Base-by-base conservation (phyloP, 2,797 vertebrate species). In the Coregonus suidteri region DNA sequence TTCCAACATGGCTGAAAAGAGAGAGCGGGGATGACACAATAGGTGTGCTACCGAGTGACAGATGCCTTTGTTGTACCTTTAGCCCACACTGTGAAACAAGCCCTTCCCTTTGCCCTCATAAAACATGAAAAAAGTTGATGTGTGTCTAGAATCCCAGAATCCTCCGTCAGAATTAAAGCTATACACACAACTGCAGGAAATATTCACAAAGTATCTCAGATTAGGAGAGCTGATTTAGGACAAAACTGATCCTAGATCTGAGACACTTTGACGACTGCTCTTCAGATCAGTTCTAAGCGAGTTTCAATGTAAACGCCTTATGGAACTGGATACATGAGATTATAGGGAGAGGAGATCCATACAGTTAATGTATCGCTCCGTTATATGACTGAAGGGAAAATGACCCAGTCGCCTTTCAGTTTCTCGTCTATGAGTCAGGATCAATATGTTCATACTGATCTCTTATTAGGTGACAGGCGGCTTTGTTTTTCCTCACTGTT, bases 61-160 rank as follows among this genome's bases (percentile, higher is more conserved):
- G 89, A 84, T 85, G 86, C 85, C 88, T 90, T 90, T 93, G 89
- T 90, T 88, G 85, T 88, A 87, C 89, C 84, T 90, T 90, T 88
- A 86, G 79, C 88, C 85, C 86, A 77, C 78, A 78, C 80, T 83
- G 85, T 80, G 89, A 18, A 93, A 91, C 90, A 90, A 91, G 90
- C 79, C 88, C 86, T 87, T 34, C 83, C 79, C 54, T 25, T 76
- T 83, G 77, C 82, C 88, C 86, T 91, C 88, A 87, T 91, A 88
- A 91, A 91, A 93, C 90, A 91, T 89, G 86, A 91, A 92, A 88
- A 81, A 81, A 85, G 83, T 77, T 84, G 88, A 91, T 90, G 84
- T 87, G 85, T 88, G 90, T 88, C 87, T 81, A 76, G 87, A 85
- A 84, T 82, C 82, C 80, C 86, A 47, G 9, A 47, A 47, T 47